phyloP scores from a whole-genome alignment of 1,140 invertebrate genomes.

The Drosophila bocki region DNA sequence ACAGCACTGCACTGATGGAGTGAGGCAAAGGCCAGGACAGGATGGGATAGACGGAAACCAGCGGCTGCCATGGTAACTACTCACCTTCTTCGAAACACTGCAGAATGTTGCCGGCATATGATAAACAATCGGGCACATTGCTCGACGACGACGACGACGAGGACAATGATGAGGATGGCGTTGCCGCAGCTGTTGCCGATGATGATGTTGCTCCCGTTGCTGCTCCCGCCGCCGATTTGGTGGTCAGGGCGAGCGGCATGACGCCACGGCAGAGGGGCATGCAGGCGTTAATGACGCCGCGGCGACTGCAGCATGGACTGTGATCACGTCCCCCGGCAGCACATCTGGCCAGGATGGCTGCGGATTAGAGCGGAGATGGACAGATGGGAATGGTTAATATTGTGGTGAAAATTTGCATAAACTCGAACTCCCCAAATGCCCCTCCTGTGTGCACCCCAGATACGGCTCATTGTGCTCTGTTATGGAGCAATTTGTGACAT shows the following conservation, averaged over 20 bases:
- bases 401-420: constrained; percentile 86
- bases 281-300: constrained; percentile 90
- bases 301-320: constrained; percentile 89
- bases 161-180: constrained; percentile 27
- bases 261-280: constrained; percentile 91
- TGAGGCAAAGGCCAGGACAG: constrained; percentile 3
- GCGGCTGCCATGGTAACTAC: constrained; percentile 31
- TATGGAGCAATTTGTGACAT: constrained; percentile 39
- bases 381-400: constrained; percentile 46
- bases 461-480: constrained; percentile 58
- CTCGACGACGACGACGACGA: constrained; percentile 27
- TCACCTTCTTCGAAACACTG: constrained; percentile 94
- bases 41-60: constrained; percentile 16
- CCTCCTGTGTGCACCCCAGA: constrained; percentile 2
- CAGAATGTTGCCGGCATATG: constrained; percentile 93
- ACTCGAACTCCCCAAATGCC: background rate
- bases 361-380: constrained; percentile 26
- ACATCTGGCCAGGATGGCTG: constrained; percentile 85
- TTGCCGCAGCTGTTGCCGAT: constrained; percentile 31
- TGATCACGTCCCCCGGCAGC: constrained; percentile 92
- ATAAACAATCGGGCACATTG: constrained; percentile 87
- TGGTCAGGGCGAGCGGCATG: constrained; percentile 84
- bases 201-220: constrained; percentile 31
- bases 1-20: constrained; percentile 7
- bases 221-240: constrained; percentile 57